These are phyloP conservation scores for Drosophila ercepeae DNA, from an alignment of 1,140 invertebrate species.

Conservation along the genomic window DNA sequence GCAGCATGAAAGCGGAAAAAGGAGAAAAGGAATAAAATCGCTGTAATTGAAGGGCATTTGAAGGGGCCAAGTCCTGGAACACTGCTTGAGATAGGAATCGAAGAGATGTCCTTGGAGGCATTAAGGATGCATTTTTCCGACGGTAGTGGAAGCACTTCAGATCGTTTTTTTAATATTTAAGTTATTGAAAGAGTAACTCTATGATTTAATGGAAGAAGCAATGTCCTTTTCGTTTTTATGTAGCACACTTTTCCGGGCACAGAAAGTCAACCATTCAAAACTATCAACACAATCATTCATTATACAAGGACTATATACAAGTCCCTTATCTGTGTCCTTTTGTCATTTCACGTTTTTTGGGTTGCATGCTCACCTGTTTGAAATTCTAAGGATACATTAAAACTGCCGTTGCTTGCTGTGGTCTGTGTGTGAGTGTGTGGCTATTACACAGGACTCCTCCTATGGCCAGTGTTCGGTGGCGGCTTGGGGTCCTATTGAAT, in stretches of 20 bases:
- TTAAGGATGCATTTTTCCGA: not conserved
- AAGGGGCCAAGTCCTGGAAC: slow-evolving; percentile 33
- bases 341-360: slow-evolving; percentile 43
- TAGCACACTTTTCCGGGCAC: slow-evolving; percentile 9
- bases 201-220: not conserved
- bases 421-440: slow-evolving; percentile 16
- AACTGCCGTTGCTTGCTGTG: slow-evolving; percentile 50
- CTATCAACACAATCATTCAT: slow-evolving; percentile 35
- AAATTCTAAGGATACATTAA: slow-evolving; percentile 83
- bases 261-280: slow-evolving; percentile 24
- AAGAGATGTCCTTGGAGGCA: slow-evolving; percentile 31
- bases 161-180: too few species aligned
- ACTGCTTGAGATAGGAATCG: slow-evolving; percentile 24
- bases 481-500: slow-evolving; percentile 64
- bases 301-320: slow-evolving; percentile 10
- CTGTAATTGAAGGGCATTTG: slow-evolving; percentile 48
- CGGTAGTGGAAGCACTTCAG: not conserved
- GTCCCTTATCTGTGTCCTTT: slow-evolving; percentile 31
- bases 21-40: slow-evolving; percentile 31
- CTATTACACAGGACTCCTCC: slow-evolving; percentile 46
- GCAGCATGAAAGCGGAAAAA: slow-evolving; percentile 13
- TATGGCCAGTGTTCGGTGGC: slow-evolving; percentile 52
- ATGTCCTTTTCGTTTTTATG: not conserved
- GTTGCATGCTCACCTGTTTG: slow-evolving; percentile 73
- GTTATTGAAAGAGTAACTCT: too few species aligned